Evolutionary conservation across 2,888 invertebrate genomes (phyloP).

Genomic region (Plusia festucae): DNA sequence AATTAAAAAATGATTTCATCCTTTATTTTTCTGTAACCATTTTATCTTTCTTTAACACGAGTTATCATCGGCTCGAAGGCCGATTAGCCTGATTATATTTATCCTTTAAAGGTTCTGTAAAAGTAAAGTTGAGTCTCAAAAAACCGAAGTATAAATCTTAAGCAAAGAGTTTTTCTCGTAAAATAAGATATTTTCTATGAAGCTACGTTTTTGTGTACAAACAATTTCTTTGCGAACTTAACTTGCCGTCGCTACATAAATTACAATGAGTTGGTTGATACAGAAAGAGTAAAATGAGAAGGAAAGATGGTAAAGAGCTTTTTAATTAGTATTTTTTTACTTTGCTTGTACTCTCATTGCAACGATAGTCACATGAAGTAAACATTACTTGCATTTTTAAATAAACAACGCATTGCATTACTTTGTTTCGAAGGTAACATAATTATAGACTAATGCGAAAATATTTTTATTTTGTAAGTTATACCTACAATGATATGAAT

Average conservation of each 20-base stretch:
- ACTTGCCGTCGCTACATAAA: slow-evolving; percentile 45
- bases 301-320: slow-evolving; percentile 34
- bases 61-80: slow-evolving; percentile 39
- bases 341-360: not conserved
- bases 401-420: not conserved
- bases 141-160: slow-evolving; percentile 40
- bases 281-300: slow-evolving; percentile 24
- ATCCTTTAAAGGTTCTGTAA: slow-evolving; percentile 43
- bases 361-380: not conserved
- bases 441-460: not conserved
- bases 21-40: slow-evolving; percentile 30
- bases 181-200: slow-evolving; percentile 44
- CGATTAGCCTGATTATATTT: slow-evolving; percentile 38
- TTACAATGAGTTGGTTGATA: slow-evolving; percentile 37
- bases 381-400: not conserved
- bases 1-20: slow-evolving; percentile 10
- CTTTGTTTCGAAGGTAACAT: not conserved
- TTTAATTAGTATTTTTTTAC: slow-evolving; percentile 31
- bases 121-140: slow-evolving; percentile 53
- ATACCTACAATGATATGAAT: too few species aligned
- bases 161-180: slow-evolving; percentile 39
- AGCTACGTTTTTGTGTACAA: slow-evolving; percentile 39
- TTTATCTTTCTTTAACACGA: slow-evolving; percentile 31
- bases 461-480: too few species aligned
- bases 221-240: slow-evolving; percentile 44